Evolutionary conservation across 2,888 invertebrate species (phyloP), one percentile per base, ranked within the genome.

Genomic region (Latrodectus elegans): DNA sequence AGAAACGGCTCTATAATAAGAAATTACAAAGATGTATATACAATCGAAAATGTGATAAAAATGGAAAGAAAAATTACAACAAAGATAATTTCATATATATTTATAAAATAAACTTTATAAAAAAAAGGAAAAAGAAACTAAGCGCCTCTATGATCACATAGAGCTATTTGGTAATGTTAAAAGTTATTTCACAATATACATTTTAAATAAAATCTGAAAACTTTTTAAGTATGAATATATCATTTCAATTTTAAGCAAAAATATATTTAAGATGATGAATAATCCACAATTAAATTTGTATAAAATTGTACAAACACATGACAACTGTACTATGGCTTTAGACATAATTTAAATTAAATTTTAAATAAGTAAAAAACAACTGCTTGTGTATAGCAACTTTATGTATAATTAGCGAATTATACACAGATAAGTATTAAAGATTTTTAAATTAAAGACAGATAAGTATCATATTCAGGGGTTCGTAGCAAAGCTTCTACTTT

Each of bases 21-120:
- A 0, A 22, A 22, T n/a, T n/a, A n/a, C n/a, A n/a, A 68, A 82
- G 70, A 82, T 84, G 67, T 84, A 84, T 68, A 79, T 79, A 84
- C 84, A 84, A 78, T 79, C 78, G 74, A 79, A 84, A 78, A 68
- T 68, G 68, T 76, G 76, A 83, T 53, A 72, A 52, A 81, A 78
- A 17, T 53, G 64, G 38, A 77, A 68, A 77, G 38, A 38, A 79
- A 79, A 68, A 60, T 60, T 60, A 6, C 60, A 60, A 60, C 60
- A 60, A 60, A 38, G 38, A 38, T 38, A 38, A 60, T 60, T 55
- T 55, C 8, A 55, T 15, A 55, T 14, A 8, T 60, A 68, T 78
- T n/a, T n/a, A 80, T 60, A 80, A 49, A 72, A 80, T 60, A 60
- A 55, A 60, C 12, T 60, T 60, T n/a, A 60, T 60, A 60, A 12